phyloP scores from a whole-genome alignment of 2,888 invertebrate genomes.

The Melieria omissa region DNA sequence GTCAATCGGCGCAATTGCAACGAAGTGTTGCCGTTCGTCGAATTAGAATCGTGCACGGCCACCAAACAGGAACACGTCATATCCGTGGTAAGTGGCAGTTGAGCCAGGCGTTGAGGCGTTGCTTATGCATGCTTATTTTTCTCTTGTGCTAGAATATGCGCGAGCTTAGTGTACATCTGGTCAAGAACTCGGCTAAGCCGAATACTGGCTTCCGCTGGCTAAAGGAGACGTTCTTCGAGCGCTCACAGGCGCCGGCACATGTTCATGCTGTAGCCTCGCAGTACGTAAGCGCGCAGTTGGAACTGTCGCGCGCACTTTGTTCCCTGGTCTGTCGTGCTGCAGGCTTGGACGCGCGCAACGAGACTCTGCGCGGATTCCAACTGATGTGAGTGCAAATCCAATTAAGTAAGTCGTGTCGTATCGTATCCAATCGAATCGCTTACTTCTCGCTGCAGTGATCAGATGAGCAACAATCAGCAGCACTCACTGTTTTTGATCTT shows the following conservation, averaged over 20 bases:
- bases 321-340: conserved; percentile 78
- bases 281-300: conserved; percentile 84
- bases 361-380: conserved; percentile 80
- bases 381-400: conserved; percentile 73
- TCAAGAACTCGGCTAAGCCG: conserved; percentile 72
- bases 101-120: background rate
- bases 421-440: background rate
- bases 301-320: conserved; percentile 81
- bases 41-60: conserved; percentile 86
- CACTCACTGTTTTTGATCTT: conserved; percentile 80
- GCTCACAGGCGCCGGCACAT: conserved; percentile 73
- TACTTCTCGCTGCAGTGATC: conserved; percentile 71
- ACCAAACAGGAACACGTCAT: conserved; percentile 90
- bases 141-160: conserved; percentile 75
- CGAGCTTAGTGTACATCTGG: conserved; percentile 85
- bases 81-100: conserved; percentile 75
- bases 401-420: background rate
- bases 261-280: conserved; percentile 85
- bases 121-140: conserved; percentile 22
- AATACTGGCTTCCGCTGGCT: conserved; percentile 67
- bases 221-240: conserved; percentile 66
- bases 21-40: conserved; percentile 81
- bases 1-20: conserved; percentile 67
- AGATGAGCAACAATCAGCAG: conserved; percentile 76
- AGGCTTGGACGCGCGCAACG: conserved; percentile 75